These are phyloP conservation scores for Tamias sibiricus DNA, from an alignment of 2,113 vertebrate genomes.

Conservation along the genomic window DNA sequence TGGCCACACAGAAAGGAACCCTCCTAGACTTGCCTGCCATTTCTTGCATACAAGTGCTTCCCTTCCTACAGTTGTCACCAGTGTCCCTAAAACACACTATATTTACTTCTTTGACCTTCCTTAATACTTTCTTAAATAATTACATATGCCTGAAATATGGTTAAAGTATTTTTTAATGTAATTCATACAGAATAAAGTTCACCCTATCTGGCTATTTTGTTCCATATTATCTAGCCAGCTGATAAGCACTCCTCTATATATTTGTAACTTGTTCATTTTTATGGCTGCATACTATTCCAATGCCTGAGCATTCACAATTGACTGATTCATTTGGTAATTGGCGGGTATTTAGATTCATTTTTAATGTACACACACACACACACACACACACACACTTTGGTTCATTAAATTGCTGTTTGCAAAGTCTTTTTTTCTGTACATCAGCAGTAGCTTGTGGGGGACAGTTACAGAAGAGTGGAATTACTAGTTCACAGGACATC, in stretches of 20 bases:
- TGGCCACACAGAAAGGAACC: not conserved
- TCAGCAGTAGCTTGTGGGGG: not conserved
- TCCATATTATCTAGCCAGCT: not conserved
- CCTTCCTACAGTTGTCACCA: not conserved
- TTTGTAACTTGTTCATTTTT: not conserved
- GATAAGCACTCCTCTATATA: not conserved
- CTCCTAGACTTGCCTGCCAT: not conserved
- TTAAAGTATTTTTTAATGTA: constrained; percentile 11
- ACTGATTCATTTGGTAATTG: not conserved
- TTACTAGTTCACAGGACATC: not conserved
- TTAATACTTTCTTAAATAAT: not conserved
- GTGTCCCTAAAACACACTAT: not conserved
- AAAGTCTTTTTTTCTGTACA: not conserved
- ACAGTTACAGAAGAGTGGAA: not conserved
- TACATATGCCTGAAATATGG: not conserved
- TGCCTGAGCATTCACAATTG: not conserved
- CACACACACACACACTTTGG: not conserved
- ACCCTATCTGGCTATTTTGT: not conserved
- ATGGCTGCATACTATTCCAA: not conserved
- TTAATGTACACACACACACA: not conserved
- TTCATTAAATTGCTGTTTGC: not conserved
- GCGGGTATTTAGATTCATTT: not conserved
- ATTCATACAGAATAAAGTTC: not conserved
- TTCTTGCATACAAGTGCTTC: not conserved
- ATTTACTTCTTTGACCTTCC: not conserved